A percentile compares a stretch with the other conserved stretches of the same genome.
These are phyloP conservation scores for Glyphotaelius pellucidus DNA, from an alignment of 2,888 invertebrate genomes.

Conservation along the genomic window DNA sequence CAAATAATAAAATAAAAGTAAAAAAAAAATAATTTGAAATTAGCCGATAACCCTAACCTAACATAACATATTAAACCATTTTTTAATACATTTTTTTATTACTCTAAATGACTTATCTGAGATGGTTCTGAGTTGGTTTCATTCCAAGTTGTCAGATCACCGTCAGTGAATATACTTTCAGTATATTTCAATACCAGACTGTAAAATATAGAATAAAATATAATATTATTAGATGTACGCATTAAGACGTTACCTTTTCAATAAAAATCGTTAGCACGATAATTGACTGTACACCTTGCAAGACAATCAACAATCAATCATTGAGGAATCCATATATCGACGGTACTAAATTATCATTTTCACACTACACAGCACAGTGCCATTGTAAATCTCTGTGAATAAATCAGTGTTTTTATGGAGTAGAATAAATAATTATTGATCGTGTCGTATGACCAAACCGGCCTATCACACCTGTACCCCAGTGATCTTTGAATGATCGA, in stretches of 20 bases:
- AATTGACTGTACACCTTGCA: background rate
- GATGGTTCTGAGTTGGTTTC: too few species aligned
- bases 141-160: too few species aligned
- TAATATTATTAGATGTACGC: background rate
- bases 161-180: too few species aligned
- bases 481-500: conserved; percentile 55
- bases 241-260: background rate
- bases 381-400: conserved; percentile 56
- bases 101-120: too few species aligned
- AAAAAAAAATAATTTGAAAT: too few species aligned
- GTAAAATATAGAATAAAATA: background rate
- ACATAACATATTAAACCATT: too few species aligned
- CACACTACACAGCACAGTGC: conserved; percentile 46
- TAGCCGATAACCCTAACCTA: too few species aligned
- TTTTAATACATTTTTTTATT: too few species aligned
- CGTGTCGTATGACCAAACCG: conserved; percentile 35
- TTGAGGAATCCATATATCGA: background rate
- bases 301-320: conserved; percentile 29
- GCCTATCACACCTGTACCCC: conserved; percentile 8
- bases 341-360: conserved; percentile 51
- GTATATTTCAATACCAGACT: too few species aligned
- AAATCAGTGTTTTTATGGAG: conserved; percentile 54
- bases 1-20: too few species aligned
- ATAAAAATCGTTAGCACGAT: background rate
- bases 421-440: conserved; percentile 33